A percentile compares a stretch with the other conserved stretches of the same genome.
phyloP scores from a whole-genome alignment of 2,797 vertebrate species.

The Hydrocynus forskahlii region DNA sequence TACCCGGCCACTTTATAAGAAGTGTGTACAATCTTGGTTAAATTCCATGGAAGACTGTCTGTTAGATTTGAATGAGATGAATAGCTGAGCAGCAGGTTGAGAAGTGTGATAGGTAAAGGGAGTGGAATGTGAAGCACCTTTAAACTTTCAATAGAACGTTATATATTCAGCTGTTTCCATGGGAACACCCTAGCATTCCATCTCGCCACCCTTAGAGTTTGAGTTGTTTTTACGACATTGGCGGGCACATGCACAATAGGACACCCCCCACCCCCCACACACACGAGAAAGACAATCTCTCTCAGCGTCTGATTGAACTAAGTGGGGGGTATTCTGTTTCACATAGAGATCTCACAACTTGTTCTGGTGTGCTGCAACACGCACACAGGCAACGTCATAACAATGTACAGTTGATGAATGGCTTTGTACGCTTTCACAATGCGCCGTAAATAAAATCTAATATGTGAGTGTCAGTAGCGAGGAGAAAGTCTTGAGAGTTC shows the following conservation, averaged over 20 bases:
- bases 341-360: background rate
- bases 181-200: slow-evolving; percentile 15
- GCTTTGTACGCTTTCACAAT: background rate
- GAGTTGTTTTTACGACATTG: slow-evolving; percentile 8
- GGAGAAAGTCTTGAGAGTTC: background rate
- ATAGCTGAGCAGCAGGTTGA: background rate
- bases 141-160: slow-evolving; percentile 5
- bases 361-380: background rate
- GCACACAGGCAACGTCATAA: background rate
- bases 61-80: too few species aligned
- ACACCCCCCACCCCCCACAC: background rate
- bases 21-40: too few species aligned
- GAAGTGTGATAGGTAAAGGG: background rate
- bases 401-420: background rate
- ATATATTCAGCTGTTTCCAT: slow-evolving; percentile 20
- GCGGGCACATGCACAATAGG: background rate
- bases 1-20: too few species aligned
- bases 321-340: slow-evolving; percentile 12
- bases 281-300: background rate
- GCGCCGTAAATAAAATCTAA: background rate
- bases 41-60: too few species aligned
- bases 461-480: background rate
- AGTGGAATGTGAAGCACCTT: background rate
- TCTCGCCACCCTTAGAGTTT: background rate
- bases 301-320: slow-evolving; percentile 11